These are phyloP conservation scores for Cercopithecus mitis DNA, from an alignment of 2,797 vertebrate species.

Conservation along the genomic window DNA sequence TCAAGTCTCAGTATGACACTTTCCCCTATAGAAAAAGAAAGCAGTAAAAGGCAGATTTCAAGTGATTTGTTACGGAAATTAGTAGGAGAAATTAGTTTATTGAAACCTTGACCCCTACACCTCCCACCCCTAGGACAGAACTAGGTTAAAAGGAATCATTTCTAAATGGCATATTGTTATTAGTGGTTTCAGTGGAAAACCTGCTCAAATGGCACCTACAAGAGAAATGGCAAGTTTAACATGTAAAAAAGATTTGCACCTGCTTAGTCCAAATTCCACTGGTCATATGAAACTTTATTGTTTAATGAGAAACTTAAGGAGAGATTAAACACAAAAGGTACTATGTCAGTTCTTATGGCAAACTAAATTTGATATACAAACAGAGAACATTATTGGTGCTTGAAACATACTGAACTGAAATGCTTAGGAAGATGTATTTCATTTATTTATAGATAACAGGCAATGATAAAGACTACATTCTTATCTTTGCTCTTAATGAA, in stretches of 20 bases:
- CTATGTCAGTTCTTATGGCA: conserved; percentile 30
- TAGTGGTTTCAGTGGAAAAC: background rate
- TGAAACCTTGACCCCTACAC: background rate
- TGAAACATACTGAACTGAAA: conserved; percentile 44
- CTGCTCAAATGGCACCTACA: background rate
- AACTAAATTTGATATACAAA: conserved; percentile 48
- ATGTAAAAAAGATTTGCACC: background rate
- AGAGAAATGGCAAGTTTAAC: conserved; percentile 32
- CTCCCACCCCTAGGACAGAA: background rate
- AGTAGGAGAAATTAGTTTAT: conserved; percentile 13
- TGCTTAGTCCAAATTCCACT: conserved; percentile 52
- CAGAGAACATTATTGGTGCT: conserved; percentile 9
- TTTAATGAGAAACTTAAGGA: conserved; percentile 57
- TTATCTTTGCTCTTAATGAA: conserved; percentile 38
- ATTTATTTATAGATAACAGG: conserved; percentile 35
- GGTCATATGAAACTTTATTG: conserved; percentile 26
- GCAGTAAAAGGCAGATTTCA: background rate
- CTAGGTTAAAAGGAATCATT: conserved; percentile 26
- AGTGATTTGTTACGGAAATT: conserved; percentile 7
- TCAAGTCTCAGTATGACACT: background rate
- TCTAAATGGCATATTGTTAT: background rate
- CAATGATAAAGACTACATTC: background rate
- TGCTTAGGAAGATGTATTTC: conserved; percentile 26
- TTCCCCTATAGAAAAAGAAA: background rate
- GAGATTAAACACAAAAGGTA: conserved; percentile 51